A percentile compares a stretch with the other conserved stretches of the same genome.
phyloP scores from a whole-genome alignment of 2,888 invertebrate species.

The Seira sanloemensis region DNA sequence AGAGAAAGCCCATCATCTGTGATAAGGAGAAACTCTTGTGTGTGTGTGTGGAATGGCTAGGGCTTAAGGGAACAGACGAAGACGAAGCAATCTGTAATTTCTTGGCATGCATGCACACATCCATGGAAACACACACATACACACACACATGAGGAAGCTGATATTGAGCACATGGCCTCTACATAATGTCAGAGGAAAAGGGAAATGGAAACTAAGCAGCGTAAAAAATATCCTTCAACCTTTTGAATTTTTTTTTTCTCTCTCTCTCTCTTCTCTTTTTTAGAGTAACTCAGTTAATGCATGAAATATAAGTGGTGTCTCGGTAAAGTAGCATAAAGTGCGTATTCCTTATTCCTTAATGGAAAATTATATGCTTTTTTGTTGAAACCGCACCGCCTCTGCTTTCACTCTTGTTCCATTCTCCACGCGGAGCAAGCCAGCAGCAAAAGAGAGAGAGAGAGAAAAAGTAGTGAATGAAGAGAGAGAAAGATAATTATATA shows the following conservation, averaged over 20 bases:
- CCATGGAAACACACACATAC: not conserved
- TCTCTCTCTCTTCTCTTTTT: too few relatives aligned
- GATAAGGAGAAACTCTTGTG: not conserved
- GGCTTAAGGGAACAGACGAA: not conserved
- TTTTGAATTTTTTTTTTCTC: too few relatives aligned
- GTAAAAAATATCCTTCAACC: too few relatives aligned
- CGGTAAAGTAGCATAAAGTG: conserved; percentile 7
- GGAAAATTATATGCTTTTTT: conserved; percentile 14
- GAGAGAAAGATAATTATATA: conserved; percentile 19
- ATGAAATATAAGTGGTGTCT: not conserved
- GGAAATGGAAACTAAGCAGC: too few relatives aligned
- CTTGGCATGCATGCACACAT: conserved; percentile 26
- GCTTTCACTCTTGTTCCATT: not conserved
- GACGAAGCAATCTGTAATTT: conserved; percentile 40
- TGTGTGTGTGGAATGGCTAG: not conserved
- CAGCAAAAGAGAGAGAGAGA: conserved; percentile 3
- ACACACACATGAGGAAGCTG: too few relatives aligned
- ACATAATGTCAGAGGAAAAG: too few relatives aligned
- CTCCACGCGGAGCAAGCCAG: not conserved
- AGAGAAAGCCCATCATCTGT: not conserved
- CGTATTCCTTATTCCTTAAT: conserved; percentile 17
- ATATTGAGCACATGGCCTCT: not conserved
- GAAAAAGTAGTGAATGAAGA: conserved; percentile 3
- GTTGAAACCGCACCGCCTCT: not conserved
- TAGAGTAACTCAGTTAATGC: not conserved